Evolutionary conservation across 2,888 invertebrate species (phyloP), one percentile per base, ranked within the genome.

Genomic region (Imbricaverruca yamaguchii): DNA sequence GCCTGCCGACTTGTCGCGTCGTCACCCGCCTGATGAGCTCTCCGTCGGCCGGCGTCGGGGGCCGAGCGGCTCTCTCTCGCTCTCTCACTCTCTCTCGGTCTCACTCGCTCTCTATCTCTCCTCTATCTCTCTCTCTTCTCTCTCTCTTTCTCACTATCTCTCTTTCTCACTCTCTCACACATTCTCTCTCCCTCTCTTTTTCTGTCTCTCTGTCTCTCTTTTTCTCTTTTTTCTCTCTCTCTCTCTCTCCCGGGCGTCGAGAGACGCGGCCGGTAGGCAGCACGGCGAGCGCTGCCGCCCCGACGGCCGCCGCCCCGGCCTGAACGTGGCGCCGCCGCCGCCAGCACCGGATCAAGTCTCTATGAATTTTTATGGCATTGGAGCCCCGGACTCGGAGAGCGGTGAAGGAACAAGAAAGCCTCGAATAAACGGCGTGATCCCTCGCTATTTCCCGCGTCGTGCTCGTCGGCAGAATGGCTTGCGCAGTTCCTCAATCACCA

Each of bases 311-410:
- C 53, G 15, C 53, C 74, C 53, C 39, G 53, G 25, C 39, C 13
- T 53, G 11, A 15, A 21, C 53, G 53, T 53, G 10, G 7, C 2
- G 18, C 21, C 74, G 12, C 39, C 18, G 18, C 1, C 53, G 53
- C 13, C 53, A 74, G 74, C 74, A 53, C 53, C 53, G 74, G 74
- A 13, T 74, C 74, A 74, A 9, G 18, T 9, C 74, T 25, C 74
- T 74, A 74, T 74, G 74, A 74, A 74, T 74, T 74, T 74, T 74
- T 74, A 74, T 74, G 21, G 53, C 74, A 23, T 10, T 23, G n/a
- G 59, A 12, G 11, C 23, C 3, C n/a, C 65, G 7, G 65, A 10
- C 65, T 65, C n/a, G 10, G 10, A 18, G 12, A 65, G 23, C 12
- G 65, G n/a, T 65, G 23, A 65, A 23, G 65, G 65, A 65, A 23